Evolutionary conservation across 2,888 invertebrate genomes (phyloP).

Genomic region (Galerucella pusilla): DNA sequence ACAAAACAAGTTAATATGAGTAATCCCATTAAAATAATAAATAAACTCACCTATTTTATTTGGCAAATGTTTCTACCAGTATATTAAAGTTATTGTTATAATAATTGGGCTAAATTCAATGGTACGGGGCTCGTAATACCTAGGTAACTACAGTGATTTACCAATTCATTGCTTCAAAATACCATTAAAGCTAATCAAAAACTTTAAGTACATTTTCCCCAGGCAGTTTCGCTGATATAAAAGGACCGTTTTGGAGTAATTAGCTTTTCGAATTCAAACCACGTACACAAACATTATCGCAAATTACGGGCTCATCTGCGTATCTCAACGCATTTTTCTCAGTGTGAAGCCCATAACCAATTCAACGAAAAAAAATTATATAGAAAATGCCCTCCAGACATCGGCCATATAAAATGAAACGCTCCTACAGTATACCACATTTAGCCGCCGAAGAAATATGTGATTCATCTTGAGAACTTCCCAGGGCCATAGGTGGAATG

Average conservation of each 20-base stretch:
- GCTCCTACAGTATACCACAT: conserved; percentile 28
- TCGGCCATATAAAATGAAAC: conserved; percentile 20
- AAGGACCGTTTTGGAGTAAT: conserved; percentile 13
- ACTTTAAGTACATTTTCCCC: not conserved
- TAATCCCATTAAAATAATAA: no score
- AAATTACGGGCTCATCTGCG: conserved; percentile 16
- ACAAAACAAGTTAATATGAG: no score
- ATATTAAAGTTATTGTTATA: no score
- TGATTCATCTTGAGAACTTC: conserved; percentile 53
- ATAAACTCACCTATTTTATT: no score
- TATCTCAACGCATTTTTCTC: conserved; percentile 17
- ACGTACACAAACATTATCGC: conserved; percentile 17
- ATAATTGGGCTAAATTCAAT: no score
- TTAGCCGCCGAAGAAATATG: conserved; percentile 32
- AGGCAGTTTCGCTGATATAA: not conserved
- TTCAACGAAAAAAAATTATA: not conserved
- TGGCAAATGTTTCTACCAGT: no score
- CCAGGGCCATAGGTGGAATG: conserved; percentile 57
- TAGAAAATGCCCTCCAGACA: conserved; percentile 24
- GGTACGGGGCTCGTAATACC: no score
- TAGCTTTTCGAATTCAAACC: conserved; percentile 4
- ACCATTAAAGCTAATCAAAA: not conserved
- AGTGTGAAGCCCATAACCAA: conserved; percentile 16
- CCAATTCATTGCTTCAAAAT: not conserved
- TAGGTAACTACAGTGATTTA: not conserved